Base-by-base conservation (phyloP, 2,888 invertebrate genomes). In the Trypoxylon attenuatum region DNA sequence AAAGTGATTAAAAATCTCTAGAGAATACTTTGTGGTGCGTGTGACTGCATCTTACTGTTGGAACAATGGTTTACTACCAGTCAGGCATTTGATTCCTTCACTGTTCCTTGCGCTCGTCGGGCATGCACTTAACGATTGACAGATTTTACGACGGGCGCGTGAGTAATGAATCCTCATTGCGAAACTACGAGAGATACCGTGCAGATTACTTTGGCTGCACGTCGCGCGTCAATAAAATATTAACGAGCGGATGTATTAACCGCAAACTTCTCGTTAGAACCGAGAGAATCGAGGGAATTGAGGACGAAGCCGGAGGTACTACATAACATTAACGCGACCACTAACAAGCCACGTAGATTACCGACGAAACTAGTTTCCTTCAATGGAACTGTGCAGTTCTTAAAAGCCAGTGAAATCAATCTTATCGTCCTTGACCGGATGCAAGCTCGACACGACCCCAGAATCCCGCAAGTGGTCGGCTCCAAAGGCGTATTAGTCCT, bases 361-460 rank as follows among this genome's bases (percentile, higher is more conserved):
- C 57, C 57, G 66, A 66, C 60, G 43, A 53, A 45, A 60, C 60
- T 57, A 70, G 52, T 62, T 73, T 60, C 60, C 52, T 52, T 59
- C 45, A 33, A 41, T 29, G 52, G 59, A 50, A 56, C 47, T 38
- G 41, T 19, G 39, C n/a, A 25, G 42, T 58, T 55, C 45, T 38
- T 41, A 46, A 57, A 60, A 54, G 45, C 57, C n/a, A 22, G 45
- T 21, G 50, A 59, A 62, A 73, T 73, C 55, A 74, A 67, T 63
- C 57, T 63, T 62, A 62, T 53, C 60, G 55, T 47, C 56, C 66
- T 73, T 65, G 66, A 58, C 65, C 61, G 73, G 55, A 69, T 65
- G 56, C 49, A 60, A 70, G 66, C 49, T 39, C 47, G 58, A 49
- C 42, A 56, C 41, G 64, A 58, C 56, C 55, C 15, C 19, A 8